These are phyloP conservation scores for Synanthedon myopaeformis DNA, from an alignment of 2,888 invertebrate genomes.

Conservation along the genomic window DNA sequence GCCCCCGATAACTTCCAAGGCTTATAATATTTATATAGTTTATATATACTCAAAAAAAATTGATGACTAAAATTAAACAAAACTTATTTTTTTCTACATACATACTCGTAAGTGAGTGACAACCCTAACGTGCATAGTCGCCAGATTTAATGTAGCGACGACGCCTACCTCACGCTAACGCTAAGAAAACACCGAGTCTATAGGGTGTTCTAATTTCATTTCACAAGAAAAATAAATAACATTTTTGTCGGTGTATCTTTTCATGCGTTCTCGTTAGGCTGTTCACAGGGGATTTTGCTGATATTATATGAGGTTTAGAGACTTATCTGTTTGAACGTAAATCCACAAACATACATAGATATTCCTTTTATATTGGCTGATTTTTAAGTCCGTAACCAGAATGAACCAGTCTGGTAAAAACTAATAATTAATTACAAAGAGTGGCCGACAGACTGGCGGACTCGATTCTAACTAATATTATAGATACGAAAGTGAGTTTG, in stretches of 20 bases:
- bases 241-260: constrained; percentile 14
- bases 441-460: too few species aligned
- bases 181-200: constrained; percentile 59
- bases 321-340: too few species aligned
- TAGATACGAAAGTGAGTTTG: too few species aligned
- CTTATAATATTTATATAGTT: too few species aligned
- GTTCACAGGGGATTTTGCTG: constrained; percentile 7
- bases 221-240: constrained; percentile 44
- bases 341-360: too few species aligned
- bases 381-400: too few species aligned
- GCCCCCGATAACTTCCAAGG: too few species aligned
- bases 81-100: not conserved
- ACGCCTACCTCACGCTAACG: constrained; percentile 47
- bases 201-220: constrained; percentile 63
- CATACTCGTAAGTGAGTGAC: constrained; percentile 13
- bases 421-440: too few species aligned
- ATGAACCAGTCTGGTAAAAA: too few species aligned
- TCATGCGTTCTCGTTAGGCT: constrained; percentile 17
- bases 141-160: constrained; percentile 51
- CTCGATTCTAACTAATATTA: too few species aligned
- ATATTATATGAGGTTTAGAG: not conserved
- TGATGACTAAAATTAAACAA: not conserved
- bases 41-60: too few species aligned
- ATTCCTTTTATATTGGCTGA: too few species aligned
- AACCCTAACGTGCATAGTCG: constrained; percentile 46